Conservation (phyloP, 1,140 invertebrate species). For the Diachasmimorpha longicaudata region DNA sequence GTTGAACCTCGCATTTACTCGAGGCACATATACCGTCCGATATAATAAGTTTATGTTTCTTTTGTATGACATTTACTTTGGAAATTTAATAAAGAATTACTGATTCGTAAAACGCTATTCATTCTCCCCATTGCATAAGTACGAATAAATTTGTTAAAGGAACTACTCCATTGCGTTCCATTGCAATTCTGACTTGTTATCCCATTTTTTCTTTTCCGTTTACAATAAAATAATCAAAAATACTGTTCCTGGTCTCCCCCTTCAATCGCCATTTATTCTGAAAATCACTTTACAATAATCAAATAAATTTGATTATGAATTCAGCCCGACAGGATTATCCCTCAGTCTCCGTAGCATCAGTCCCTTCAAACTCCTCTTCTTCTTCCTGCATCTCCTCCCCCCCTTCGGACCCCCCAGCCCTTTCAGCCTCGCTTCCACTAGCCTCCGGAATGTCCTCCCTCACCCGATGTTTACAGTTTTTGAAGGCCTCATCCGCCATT, state of each 20-base stretch:
- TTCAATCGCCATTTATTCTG: background rate
- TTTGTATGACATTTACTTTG: slow-evolving; percentile 17
- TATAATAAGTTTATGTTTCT: slow-evolving; percentile 16
- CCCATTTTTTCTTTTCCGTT: no score
- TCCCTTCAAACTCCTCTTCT: background rate
- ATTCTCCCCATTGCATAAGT: background rate
- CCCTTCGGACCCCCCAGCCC: background rate
- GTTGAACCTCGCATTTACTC: background rate
- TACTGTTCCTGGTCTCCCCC: no score
- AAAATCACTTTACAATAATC: background rate
- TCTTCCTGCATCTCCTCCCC: background rate
- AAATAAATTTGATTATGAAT: no score
- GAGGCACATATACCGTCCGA: slow-evolving; percentile 9
- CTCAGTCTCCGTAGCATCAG: background rate
- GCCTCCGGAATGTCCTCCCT: background rate
- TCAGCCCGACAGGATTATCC: background rate
- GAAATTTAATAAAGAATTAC: slow-evolving; percentile 6
- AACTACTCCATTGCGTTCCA: no score
- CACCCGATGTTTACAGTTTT: slow-evolving; percentile 35
- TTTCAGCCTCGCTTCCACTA: background rate
- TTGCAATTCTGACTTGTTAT: no score
- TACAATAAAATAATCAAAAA: no score
- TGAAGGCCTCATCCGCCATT: slow-evolving; percentile 34
- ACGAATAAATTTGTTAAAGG: no score
- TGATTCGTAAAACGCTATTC: background rate